Evolutionary conservation across 1,140 invertebrate species (phyloP), one percentile per base, ranked within the genome.

Genomic region (Neoseiulus cucumeris): DNA sequence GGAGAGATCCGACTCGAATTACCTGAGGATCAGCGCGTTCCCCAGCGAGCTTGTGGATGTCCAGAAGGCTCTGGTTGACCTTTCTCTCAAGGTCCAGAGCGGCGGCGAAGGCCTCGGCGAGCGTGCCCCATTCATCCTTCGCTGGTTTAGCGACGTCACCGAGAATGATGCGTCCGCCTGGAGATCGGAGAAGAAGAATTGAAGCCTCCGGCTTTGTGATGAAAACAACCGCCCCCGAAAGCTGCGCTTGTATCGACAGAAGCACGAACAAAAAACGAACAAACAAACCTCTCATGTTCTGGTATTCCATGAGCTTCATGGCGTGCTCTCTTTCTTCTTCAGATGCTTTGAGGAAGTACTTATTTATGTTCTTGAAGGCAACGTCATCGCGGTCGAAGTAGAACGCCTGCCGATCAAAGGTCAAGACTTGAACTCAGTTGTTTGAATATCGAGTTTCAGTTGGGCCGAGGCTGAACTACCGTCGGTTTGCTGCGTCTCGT

Each of bases 321-420:
- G 81, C 83, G 71, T 85, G 83, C 68, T 81, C 80, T 33, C 80
- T 73, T 67, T 85, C 84, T 70, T 85, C 83, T 64, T 82, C 75
- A 33, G 80, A 79, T 4, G 73, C 71, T 20, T 82, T 75, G 68
- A 78, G 77, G 76, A 83, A 84, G 70, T 74, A 83, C 68, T 81
- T 81, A 64, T 72, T 51, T 42, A 83, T 77, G 29, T 82, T 82
- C 22, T 75, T 75, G 29, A 85, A 74, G n/a, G 81, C 81, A n/a
- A 84, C 80, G 74, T 84, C 83, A 70, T 84, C 81, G 20, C 83
- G 75, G 67, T 82, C 79, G 69, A 83, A 84, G 72, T 82, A 80
- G 69, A 73, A 79, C 39, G 78, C 74, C 82, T 81, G 70, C 12
- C 65, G 64, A 47, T 30, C 65, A 51, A 68, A 33, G 6, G 2